Evolutionary conservation across 2,888 invertebrate species (phyloP).

Genomic region (Andrena marginata): DNA sequence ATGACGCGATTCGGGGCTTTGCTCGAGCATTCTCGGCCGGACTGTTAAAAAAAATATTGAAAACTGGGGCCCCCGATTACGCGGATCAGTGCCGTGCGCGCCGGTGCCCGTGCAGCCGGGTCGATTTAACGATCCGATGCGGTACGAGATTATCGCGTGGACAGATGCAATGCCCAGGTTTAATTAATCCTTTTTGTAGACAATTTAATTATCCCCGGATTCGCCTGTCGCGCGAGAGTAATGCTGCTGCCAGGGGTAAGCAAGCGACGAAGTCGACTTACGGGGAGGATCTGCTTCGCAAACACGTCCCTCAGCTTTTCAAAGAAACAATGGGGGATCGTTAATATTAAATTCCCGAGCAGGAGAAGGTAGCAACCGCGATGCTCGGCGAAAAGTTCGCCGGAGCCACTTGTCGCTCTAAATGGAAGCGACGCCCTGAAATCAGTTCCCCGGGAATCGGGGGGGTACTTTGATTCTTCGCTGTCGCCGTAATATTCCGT

Average conservation of each 20-base stretch:
- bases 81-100: background rate
- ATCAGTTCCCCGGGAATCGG: background rate
- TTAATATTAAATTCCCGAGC: conserved; percentile 1
- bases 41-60: background rate
- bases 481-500: background rate
- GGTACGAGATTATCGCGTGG: conserved; percentile 35
- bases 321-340: background rate
- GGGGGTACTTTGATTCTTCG: background rate
- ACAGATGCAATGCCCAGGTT: conserved; percentile 18
- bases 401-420: background rate
- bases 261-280: conserved; percentile 9
- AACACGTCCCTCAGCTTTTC: conserved; percentile 1
- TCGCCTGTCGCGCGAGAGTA: conserved; percentile 16
- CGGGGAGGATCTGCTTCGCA: conserved; percentile 22
- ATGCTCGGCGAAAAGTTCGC: background rate
- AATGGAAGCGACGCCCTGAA: background rate
- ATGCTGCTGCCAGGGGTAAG: background rate
- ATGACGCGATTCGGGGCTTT: background rate
- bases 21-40: background rate
- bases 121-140: conserved; percentile 30
- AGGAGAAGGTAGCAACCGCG: too few species aligned
- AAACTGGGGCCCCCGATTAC: background rate
- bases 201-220: conserved; percentile 42
- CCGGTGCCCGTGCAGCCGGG: background rate
- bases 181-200: conserved; percentile 40